Evolutionary conservation across 2,888 invertebrate species (phyloP).

Genomic region (Stenodema calcarata): DNA sequence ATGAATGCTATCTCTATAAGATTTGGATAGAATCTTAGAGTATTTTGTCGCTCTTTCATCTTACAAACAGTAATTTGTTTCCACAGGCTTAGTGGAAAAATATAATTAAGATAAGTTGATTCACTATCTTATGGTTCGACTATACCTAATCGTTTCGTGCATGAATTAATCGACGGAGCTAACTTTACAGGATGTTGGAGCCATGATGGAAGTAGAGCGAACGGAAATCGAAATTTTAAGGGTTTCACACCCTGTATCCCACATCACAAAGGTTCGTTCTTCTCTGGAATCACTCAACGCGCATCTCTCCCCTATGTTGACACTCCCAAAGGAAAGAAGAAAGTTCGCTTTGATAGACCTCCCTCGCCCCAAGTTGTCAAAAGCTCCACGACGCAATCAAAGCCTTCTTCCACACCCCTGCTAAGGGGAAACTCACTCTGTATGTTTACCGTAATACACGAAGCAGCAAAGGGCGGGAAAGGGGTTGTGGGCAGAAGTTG

Average conservation of each 20-base stretch:
- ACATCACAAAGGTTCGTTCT: background rate
- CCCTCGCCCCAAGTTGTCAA: background rate
- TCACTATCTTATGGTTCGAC: too few relatives aligned
- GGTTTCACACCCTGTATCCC: background rate
- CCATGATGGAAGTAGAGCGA: background rate
- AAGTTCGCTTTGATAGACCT: background rate
- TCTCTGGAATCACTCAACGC: background rate
- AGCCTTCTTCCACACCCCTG: background rate
- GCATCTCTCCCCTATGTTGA: background rate
- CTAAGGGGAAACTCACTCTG: background rate
- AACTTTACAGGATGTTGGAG: too few relatives aligned
- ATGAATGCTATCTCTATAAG: too few relatives aligned
- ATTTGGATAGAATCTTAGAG: too few relatives aligned
- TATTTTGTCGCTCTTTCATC: too few relatives aligned
- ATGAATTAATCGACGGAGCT: too few relatives aligned
- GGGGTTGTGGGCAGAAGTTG: background rate
- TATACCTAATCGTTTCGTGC: too few relatives aligned
- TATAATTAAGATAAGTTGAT: too few relatives aligned
- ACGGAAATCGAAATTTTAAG: background rate
- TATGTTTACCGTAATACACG: background rate
- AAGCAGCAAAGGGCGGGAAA: background rate
- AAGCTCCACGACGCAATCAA: background rate
- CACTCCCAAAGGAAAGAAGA: background rate
- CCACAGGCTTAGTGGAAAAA: too few relatives aligned
- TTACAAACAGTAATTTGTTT: too few relatives aligned